Evolutionary conservation across 2,888 invertebrate genomes (phyloP).

Genomic region (Stenodera caucasica): DNA sequence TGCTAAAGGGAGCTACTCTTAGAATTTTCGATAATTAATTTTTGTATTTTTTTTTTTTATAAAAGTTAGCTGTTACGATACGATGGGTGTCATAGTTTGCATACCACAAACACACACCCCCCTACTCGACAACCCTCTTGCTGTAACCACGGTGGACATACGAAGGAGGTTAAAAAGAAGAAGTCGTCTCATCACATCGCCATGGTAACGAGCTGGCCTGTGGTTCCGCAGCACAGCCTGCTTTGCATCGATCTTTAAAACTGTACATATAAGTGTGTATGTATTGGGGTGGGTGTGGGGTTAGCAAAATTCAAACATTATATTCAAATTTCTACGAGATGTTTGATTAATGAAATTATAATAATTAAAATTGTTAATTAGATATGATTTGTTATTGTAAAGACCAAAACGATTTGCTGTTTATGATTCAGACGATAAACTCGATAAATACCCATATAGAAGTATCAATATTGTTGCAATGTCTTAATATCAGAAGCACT

Average conservation of each 20-base stretch:
- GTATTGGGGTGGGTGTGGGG: constrained; percentile 14
- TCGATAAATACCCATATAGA: not conserved
- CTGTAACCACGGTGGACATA: constrained; percentile 51
- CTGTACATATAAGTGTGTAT: constrained; percentile 46
- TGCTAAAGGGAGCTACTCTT: not conserved
- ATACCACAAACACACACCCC: constrained; percentile 28
- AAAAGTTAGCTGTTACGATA: too few species aligned
- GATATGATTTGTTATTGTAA: too few species aligned
- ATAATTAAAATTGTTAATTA: too few species aligned
- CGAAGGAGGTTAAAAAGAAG: constrained; percentile 58
- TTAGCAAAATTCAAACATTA: too few species aligned
- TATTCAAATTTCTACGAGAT: too few species aligned
- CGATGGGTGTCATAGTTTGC: constrained; percentile 45
- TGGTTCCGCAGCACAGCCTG: constrained; percentile 50
- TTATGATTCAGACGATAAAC: not conserved
- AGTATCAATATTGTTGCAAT: not conserved
- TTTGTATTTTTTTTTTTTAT: too few species aligned
- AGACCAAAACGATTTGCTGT: too few species aligned
- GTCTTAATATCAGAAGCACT: not conserved
- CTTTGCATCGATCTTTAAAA: constrained; percentile 59
- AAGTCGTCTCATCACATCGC: constrained; percentile 58
- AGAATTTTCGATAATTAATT: too few species aligned
- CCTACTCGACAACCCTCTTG: constrained; percentile 30
- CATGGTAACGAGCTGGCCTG: constrained; percentile 59
- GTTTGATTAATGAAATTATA: too few species aligned